Conservation (phyloP, 2,797 vertebrate genomes). For the Botia kubotai region DNA sequence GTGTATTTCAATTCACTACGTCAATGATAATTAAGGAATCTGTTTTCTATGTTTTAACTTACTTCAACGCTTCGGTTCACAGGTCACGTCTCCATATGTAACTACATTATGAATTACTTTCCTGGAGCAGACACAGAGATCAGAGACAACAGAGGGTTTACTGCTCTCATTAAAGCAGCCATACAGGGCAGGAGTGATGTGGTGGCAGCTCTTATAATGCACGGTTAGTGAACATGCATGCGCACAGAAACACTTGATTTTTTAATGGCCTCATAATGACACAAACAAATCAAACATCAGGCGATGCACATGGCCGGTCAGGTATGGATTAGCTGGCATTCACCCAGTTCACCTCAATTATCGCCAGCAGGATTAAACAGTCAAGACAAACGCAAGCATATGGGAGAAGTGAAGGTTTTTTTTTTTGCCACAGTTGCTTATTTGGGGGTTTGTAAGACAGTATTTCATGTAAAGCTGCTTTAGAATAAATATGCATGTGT, state of each 20-base stretch:
- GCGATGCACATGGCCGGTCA: not conserved
- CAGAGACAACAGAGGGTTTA: slow-evolving; percentile 83
- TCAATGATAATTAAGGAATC: not conserved
- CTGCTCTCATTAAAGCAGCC: slow-evolving; percentile 89
- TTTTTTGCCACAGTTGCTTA: too few relatives aligned
- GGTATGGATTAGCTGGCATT: not conserved
- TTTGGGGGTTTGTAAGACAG: too few relatives aligned
- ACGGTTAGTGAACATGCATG: slow-evolving; percentile 31
- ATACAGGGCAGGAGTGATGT: slow-evolving; percentile 80
- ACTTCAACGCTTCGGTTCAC: slow-evolving; percentile 26
- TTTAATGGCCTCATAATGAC: too few relatives aligned
- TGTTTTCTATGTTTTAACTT: not conserved
- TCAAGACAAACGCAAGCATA: not conserved
- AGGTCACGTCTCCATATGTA: slow-evolving; percentile 84
- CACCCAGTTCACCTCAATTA: not conserved
- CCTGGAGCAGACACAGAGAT: slow-evolving; percentile 79
- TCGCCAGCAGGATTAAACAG: slow-evolving; percentile 4
- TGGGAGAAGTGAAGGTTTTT: not conserved
- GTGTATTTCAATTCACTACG: not conserved
- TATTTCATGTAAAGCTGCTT: not conserved
- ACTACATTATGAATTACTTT: slow-evolving; percentile 88
- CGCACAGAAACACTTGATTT: too few relatives aligned
- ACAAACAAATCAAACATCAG: too few relatives aligned
- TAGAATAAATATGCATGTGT: too few relatives aligned
- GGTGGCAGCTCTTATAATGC: slow-evolving; percentile 81